These are phyloP conservation scores for Bombylius discolor DNA, from an alignment of 2,888 invertebrate genomes.

Conservation along the genomic window DNA sequence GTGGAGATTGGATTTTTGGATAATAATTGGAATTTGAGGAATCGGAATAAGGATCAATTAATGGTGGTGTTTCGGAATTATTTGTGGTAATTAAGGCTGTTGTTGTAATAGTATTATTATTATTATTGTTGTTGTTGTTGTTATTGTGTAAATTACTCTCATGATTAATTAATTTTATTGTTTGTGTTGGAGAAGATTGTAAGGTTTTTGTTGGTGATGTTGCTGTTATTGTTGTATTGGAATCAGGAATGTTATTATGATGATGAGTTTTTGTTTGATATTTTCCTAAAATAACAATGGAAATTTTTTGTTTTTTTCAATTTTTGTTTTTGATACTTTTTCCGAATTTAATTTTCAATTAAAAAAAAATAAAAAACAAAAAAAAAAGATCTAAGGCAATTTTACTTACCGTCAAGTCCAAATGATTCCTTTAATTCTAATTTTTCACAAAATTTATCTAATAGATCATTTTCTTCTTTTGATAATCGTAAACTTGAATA, in stretches of 20 bases:
- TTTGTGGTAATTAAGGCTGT: background rate
- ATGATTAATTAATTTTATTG: slow-evolving; percentile 3
- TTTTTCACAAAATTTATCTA: slow-evolving; percentile 11
- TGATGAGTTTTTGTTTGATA: slow-evolving; percentile 3
- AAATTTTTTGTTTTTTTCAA: background rate
- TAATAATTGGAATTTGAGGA: slow-evolving; percentile 4
- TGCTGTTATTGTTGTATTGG: background rate
- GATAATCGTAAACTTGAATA: background rate
- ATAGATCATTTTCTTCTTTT: background rate
- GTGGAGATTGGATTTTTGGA: slow-evolving; percentile 10
- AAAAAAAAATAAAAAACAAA: too few species aligned
- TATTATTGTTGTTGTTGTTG: too few species aligned
- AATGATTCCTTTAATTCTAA: slow-evolving; percentile 15
- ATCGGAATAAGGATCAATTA: background rate
- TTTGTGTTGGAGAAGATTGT: background rate
- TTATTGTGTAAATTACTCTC: background rate
- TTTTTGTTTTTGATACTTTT: background rate
- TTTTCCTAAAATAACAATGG: slow-evolving; percentile 6
- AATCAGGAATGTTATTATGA: background rate
- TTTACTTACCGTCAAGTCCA: slow-evolving; percentile 16
- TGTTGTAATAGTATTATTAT: too few species aligned
- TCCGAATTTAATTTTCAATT: too few species aligned
- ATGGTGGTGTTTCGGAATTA: background rate
- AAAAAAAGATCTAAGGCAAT: background rate
- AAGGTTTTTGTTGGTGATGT: background rate